Evolutionary conservation across 2,888 invertebrate genomes (phyloP), one percentile per base, ranked within the genome.

Genomic region (Dryobotodes eremita): DNA sequence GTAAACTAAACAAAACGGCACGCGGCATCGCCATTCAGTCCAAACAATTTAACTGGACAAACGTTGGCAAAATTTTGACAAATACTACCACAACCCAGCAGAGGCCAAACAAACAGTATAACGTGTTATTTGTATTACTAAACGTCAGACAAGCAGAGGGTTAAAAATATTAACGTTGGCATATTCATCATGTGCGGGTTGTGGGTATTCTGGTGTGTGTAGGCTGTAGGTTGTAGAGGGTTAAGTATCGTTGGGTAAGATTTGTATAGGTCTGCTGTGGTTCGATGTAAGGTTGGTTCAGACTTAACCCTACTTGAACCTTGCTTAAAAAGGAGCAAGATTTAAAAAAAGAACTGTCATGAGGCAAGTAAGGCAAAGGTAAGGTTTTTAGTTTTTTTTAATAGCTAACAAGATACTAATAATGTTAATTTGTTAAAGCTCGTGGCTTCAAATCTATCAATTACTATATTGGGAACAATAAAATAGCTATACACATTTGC

Each of bases 51-150:
- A 78, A 71, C 78, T 13, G 71, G 69, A 71, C 79, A 64, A 53
- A 74, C 80, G 79, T 81, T 72, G 17, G 88, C 80, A 72, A 80
- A 80, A 87, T 86, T 88, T 82, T 87, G 88, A 84, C 84, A 80
- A 88, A 88, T 87, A 77, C 64, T 62, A 26, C 62, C 70, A 73
- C 79, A 70, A 50, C 48, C 61, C 31, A 64, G 76, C 65, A 66
- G 73, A 69, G 66, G 55, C 72, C 71, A 48, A 69, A 69, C 66
- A 84, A 80, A 85, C 75, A 83, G 42, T 80, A 86, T 87, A 72
- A 80, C 80, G 75, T 83, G 86, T 86, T 85, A 89, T 88, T 89
- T 85, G 83, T 80, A 76, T 82, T 84, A 86, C 88, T 86, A 82
- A 83, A 79, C 77, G 88, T 86, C 81, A 85, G 76, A 62, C 69